A percentile compares a stretch with the other conserved stretches of the same genome.
Conservation (phyloP, 2,888 invertebrate genomes). For the Parnassius orleans region DNA sequence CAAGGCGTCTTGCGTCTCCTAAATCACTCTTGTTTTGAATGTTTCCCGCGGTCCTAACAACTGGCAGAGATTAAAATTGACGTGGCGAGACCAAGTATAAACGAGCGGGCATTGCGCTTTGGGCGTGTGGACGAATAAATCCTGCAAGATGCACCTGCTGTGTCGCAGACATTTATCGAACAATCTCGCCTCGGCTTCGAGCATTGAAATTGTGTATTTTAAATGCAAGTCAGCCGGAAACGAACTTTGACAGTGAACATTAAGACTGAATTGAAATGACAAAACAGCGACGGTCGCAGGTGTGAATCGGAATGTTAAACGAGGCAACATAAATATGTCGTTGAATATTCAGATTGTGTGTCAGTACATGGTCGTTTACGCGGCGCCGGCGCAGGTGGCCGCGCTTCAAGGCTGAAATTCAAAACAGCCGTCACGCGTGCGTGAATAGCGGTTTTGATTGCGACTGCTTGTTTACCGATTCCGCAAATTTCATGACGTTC, state of each 20-base stretch:
- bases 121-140: constrained; percentile 72
- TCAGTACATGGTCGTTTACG: constrained; percentile 80
- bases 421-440: constrained; percentile 80
- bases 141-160: constrained; percentile 76
- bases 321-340: constrained; percentile 69
- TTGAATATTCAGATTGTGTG: constrained; percentile 80
- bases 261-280: constrained; percentile 43
- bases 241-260: constrained; percentile 35
- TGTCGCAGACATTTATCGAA: constrained; percentile 49
- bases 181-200: constrained; percentile 33
- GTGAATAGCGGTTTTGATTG: constrained; percentile 66
- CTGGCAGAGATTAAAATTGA: constrained; percentile 80
- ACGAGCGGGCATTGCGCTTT: constrained; percentile 66
- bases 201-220: constrained; percentile 32
- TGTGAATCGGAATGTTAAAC: constrained; percentile 72
- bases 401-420: constrained; percentile 82
- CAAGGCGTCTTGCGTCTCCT: constrained; percentile 59
- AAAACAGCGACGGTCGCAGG: constrained; percentile 68
- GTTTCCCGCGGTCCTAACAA: constrained; percentile 72
- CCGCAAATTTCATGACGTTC: constrained; percentile 34
- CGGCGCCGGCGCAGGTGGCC: constrained; percentile 84
- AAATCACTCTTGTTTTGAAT: constrained; percentile 76
- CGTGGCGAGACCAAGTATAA: constrained; percentile 77
- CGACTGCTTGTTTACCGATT: constrained; percentile 52
- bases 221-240: constrained; percentile 21